Conservation (phyloP, 2,113 vertebrate species). For the Sphyrna mokarran region DNA sequence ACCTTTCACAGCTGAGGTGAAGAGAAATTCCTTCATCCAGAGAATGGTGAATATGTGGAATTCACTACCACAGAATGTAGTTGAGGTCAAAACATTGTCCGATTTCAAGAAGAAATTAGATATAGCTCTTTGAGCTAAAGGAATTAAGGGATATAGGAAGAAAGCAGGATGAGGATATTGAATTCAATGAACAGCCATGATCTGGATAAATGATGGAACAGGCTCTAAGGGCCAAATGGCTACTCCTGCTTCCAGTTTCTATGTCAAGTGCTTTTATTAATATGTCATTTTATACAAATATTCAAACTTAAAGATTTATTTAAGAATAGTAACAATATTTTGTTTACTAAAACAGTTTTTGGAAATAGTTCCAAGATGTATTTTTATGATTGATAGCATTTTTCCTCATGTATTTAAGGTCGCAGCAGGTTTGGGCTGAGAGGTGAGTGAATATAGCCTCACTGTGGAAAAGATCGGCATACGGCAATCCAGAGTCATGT, state of each 20-base stretch:
- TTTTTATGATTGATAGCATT: not conserved
- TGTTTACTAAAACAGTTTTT: not conserved
- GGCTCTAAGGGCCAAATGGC: too few relatives aligned
- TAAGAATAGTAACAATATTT: not conserved
- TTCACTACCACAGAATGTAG: too few relatives aligned
- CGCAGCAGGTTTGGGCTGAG: not conserved
- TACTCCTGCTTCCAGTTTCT: not conserved
- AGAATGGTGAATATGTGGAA: too few relatives aligned
- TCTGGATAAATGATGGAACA: too few relatives aligned
- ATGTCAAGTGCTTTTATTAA: not conserved
- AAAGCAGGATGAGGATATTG: too few relatives aligned
- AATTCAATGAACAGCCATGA: too few relatives aligned
- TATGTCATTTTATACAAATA: not conserved
- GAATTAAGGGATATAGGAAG: too few relatives aligned
- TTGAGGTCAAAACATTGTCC: too few relatives aligned
- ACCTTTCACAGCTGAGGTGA: too few relatives aligned
- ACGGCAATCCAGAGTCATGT: slow-evolving; percentile 12
- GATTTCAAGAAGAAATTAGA: too few relatives aligned
- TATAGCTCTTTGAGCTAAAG: too few relatives aligned
- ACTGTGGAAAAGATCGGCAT: not conserved
- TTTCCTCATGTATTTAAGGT: not conserved
- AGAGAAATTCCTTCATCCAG: too few relatives aligned
- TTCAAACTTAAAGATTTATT: not conserved
- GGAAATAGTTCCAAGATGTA: not conserved
- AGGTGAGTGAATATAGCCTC: not conserved